Conservation (phyloP, 2,888 invertebrate genomes). For the Rhagonycha lutea region DNA sequence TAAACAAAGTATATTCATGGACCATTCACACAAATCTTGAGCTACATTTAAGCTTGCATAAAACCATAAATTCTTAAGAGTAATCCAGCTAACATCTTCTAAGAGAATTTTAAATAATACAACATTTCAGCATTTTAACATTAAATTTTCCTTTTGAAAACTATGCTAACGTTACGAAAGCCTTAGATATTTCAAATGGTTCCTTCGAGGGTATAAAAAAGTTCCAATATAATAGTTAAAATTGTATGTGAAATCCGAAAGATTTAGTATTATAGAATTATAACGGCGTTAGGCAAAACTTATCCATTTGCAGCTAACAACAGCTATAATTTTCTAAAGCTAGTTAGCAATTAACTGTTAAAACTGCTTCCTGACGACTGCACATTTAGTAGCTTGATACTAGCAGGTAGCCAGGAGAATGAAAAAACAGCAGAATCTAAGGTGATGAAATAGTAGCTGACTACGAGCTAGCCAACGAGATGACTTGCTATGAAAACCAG, state of each 20-base stretch:
- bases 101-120: slow-evolving; percentile 21
- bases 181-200: not conserved
- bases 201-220: not conserved
- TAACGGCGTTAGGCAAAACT: too few species aligned
- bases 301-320: too few species aligned
- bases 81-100: slow-evolving; percentile 7
- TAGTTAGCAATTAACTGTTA: too few species aligned
- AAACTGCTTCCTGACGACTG: too few species aligned
- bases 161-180: slow-evolving; percentile 4
- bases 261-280: not conserved
- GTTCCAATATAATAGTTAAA: not conserved
- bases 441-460: too few species aligned
- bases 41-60: slow-evolving; percentile 17
- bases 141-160: slow-evolving; percentile 5
- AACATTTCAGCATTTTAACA: not conserved
- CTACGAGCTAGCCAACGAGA: too few species aligned
- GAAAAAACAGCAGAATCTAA: too few species aligned
- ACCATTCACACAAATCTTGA: slow-evolving; percentile 4
- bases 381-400: too few species aligned
- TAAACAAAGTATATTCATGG: slow-evolving; percentile 14
- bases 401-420: too few species aligned
- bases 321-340: too few species aligned
- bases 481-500: too few species aligned
- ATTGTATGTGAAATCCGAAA: not conserved
- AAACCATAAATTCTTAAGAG: slow-evolving; percentile 21